These are phyloP conservation scores for Anguilla japonica DNA, from an alignment of 2,113 vertebrate species.

Conservation along the genomic window DNA sequence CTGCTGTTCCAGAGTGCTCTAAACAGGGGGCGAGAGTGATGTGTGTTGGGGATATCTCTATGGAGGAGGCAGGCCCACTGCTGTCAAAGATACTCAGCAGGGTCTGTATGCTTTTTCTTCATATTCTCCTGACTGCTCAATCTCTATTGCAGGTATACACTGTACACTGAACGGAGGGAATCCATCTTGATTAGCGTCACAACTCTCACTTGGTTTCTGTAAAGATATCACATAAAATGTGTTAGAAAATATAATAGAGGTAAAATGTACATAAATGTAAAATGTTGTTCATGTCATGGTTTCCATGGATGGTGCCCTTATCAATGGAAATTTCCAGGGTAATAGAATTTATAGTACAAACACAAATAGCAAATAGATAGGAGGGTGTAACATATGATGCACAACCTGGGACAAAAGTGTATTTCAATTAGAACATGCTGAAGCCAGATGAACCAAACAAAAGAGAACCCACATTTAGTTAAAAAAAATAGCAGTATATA, in stretches of 20 bases:
- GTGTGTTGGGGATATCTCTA: neutral
- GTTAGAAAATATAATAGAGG: too few species aligned
- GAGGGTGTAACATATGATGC: too few species aligned
- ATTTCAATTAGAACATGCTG: neutral
- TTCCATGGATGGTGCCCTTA: too few species aligned
- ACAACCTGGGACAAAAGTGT: too few species aligned
- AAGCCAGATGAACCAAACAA: neutral
- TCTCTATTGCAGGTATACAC: neutral
- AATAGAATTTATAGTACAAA: too few species aligned
- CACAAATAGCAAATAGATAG: too few species aligned
- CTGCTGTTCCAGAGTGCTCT: conserved; percentile 3
- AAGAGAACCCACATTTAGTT: neutral
- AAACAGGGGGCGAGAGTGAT: neutral
- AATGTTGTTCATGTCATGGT: too few species aligned
- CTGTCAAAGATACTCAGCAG: neutral
- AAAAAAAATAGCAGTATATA: too few species aligned
- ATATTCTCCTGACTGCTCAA: conserved; percentile 7
- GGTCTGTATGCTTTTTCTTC: neutral
- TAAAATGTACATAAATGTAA: too few species aligned
- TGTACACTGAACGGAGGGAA: neutral
- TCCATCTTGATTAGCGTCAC: neutral
- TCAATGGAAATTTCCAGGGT: too few species aligned
- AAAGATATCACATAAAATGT: too few species aligned
- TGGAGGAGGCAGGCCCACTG: neutral
- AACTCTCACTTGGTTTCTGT: too few species aligned